Percentiles rank a stretch among this genome's conserved stretches.
These are phyloP conservation scores for Illadopsis cleaveri DNA, from an alignment of 2,113 vertebrate genomes.

Conservation along the genomic window DNA sequence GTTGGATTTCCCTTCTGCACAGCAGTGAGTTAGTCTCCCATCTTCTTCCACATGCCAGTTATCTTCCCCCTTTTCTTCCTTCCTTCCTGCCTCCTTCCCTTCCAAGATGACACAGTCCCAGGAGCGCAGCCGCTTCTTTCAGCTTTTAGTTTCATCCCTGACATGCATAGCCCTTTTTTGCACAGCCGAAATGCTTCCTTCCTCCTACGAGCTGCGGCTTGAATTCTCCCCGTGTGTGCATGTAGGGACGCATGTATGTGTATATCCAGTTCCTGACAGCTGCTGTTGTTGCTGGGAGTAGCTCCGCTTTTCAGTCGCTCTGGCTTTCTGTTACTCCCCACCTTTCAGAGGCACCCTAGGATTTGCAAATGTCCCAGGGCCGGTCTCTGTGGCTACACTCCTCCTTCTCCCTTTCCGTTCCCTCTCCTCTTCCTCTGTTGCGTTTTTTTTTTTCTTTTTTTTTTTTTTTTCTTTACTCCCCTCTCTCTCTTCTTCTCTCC, in stretches of 20 bases:
- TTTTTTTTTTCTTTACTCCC: no score
- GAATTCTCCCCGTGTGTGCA: neutral
- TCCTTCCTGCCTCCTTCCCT: slow-evolving; percentile 26
- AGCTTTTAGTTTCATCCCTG: slow-evolving; percentile 37
- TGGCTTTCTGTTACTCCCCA: neutral
- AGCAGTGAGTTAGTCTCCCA: slow-evolving; percentile 14
- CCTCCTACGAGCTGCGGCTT: slow-evolving; percentile 12
- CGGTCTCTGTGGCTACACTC: neutral
- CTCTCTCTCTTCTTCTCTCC: neutral
- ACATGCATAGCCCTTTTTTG: neutral
- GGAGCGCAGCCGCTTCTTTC: slow-evolving; percentile 23
- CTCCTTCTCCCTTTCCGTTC: neutral
- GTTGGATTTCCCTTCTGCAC: slow-evolving; percentile 50
- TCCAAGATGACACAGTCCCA: slow-evolving; percentile 8
- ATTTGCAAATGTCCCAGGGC: neutral
- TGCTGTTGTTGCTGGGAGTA: neutral
- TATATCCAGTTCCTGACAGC: neutral
- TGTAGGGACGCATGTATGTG: neutral
- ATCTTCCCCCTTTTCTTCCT: slow-evolving; percentile 35
- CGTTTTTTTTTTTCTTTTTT: no score
- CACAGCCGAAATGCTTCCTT: neutral
- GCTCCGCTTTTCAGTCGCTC: neutral
- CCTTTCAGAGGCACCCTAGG: neutral
- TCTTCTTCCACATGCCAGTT: slow-evolving; percentile 33
- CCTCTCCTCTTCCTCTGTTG: neutral